Percentiles rank a stretch among this genome's conserved stretches.
Conservation (phyloP, 2,797 vertebrate genomes). For the Trachurus trachurus region DNA sequence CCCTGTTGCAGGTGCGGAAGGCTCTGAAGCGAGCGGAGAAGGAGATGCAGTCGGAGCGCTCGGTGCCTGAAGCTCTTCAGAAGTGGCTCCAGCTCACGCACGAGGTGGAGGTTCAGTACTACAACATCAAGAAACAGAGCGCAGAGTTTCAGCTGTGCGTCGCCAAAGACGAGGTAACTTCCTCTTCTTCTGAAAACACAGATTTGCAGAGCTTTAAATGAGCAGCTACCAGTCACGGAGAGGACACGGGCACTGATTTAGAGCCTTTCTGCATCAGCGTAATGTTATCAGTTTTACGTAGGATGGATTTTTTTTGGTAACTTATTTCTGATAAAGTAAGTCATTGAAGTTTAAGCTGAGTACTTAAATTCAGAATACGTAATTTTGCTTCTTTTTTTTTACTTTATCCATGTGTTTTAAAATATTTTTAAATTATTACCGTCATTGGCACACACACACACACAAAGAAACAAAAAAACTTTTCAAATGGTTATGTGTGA, state of each 20-base stretch:
- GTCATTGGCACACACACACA: too few relatives aligned
- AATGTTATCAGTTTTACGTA: too few relatives aligned
- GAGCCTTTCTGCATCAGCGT: background rate
- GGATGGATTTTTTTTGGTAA: too few relatives aligned
- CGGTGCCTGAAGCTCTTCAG: constrained; percentile 96
- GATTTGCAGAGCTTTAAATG: background rate
- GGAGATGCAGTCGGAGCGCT: constrained; percentile 94
- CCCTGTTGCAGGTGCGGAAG: constrained; percentile 90
- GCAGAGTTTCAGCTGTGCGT: constrained; percentile 94
- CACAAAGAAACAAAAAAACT: too few relatives aligned
- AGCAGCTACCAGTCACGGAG: background rate
- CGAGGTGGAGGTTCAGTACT: constrained; percentile 99
- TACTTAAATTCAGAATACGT: too few relatives aligned
- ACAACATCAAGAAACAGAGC: constrained; percentile 98
- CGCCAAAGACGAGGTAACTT: constrained; percentile 95
- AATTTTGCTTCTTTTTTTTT: too few relatives aligned
- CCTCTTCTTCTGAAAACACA: background rate
- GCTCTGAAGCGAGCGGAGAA: constrained; percentile 98
- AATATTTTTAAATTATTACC: too few relatives aligned
- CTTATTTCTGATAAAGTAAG: too few relatives aligned
- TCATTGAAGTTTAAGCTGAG: too few relatives aligned
- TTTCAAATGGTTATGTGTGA: too few relatives aligned
- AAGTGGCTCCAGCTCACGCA: constrained; percentile 99
- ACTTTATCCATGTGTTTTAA: too few relatives aligned
- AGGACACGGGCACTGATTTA: background rate